These are phyloP conservation scores for Tromatobia lineatoria DNA, from an alignment of 2,888 invertebrate genomes.

Conservation along the genomic window DNA sequence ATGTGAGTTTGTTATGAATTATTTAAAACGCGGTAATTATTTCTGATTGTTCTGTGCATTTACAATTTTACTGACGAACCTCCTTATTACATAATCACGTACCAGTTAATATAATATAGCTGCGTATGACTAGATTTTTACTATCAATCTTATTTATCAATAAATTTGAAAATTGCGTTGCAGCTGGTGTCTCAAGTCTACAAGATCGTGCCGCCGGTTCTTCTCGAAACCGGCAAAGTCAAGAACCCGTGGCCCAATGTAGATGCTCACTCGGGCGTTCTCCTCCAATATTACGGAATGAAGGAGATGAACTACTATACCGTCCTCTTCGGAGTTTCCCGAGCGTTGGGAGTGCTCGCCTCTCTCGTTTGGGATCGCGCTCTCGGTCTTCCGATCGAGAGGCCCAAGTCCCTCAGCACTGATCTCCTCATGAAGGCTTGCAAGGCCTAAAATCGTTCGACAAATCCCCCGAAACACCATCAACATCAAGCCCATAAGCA, in stretches of 20 bases:
- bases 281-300: slow-evolving; percentile 92
- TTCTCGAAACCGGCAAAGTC: slow-evolving; percentile 97
- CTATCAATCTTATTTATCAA: slow-evolving; percentile 10
- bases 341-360: slow-evolving; percentile 93
- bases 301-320: slow-evolving; percentile 97
- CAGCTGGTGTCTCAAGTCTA: slow-evolving; percentile 95
- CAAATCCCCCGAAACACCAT: slow-evolving; percentile 38
- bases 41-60: too few relatives aligned
- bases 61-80: too few relatives aligned
- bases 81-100: too few relatives aligned
- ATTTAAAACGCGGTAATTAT: too few relatives aligned
- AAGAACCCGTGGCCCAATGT: slow-evolving; percentile 99
- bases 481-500: slow-evolving; percentile 33
- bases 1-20: too few relatives aligned
- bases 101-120: too few relatives aligned
- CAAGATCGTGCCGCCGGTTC: slow-evolving; percentile 96
- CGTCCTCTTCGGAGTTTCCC: slow-evolving; percentile 95
- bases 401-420: slow-evolving; percentile 91
- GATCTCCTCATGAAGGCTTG: slow-evolving; percentile 83
- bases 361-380: slow-evolving; percentile 94
- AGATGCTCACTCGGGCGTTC: slow-evolving; percentile 97
- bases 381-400: slow-evolving; percentile 93
- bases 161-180: slow-evolving; percentile 65
- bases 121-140: too few relatives aligned
- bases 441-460: slow-evolving; percentile 77